Percentiles rank a stretch among this genome's conserved stretches.
Conservation (phyloP, 2,113 vertebrate species). For the Oncorhynchus gorbuscha region DNA sequence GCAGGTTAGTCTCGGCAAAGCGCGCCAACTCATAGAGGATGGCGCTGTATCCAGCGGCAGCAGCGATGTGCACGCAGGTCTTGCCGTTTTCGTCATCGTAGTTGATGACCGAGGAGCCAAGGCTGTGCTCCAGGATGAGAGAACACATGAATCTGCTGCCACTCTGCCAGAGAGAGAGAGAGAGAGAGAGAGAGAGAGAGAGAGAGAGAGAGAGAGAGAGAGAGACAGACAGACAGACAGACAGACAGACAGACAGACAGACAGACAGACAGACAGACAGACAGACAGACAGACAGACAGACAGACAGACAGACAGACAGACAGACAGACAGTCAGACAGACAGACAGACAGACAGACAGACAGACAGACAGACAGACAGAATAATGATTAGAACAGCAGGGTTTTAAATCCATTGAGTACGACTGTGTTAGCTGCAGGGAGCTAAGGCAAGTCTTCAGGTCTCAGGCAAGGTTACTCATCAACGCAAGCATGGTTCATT, state of each 20-base stretch:
- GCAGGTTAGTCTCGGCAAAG: constrained; percentile 83
- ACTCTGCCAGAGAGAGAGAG: constrained; percentile 67
- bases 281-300: constrained; percentile 5
- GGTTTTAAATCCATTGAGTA: no score
- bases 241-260: no score
- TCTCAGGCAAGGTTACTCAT: no score
- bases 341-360: no score
- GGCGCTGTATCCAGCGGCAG: constrained; percentile 79
- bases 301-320: constrained; percentile 2
- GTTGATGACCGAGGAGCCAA: constrained; percentile 84
- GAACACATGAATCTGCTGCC: constrained; percentile 83
- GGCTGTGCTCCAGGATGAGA: constrained; percentile 82
- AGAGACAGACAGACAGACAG: not conserved
- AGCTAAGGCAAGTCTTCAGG: no score
- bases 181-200: not conserved
- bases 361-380: not conserved
- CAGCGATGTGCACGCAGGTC: constrained; percentile 84
- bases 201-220: constrained; percentile 11
- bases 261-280: no score
- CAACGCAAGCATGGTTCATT: no score
- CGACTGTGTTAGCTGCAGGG: no score
- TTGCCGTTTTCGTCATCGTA: constrained; percentile 86
- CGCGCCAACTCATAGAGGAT: constrained; percentile 82
- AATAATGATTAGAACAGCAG: no score
- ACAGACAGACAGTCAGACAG: not conserved